Conservation (phyloP, 2,797 vertebrate species). For the Melanotaenia boesemani region DNA sequence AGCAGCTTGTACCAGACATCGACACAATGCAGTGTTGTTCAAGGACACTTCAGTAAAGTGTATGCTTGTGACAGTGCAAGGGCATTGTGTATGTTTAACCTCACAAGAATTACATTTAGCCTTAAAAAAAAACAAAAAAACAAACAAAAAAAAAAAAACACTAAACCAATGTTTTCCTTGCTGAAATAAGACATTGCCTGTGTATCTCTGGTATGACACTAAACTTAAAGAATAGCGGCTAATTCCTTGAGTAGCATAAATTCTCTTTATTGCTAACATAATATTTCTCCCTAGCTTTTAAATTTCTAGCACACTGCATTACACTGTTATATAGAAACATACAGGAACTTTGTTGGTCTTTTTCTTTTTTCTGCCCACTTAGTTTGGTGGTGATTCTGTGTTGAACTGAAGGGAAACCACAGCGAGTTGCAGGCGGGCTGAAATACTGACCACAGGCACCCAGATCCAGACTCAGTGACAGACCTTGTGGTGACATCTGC, state of each 20-base stretch:
- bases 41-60: constrained; percentile 6
- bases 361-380: constrained; percentile 29
- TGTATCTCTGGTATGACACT: not conserved
- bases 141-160: not conserved
- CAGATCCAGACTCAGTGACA: constrained; percentile 77
- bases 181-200: not conserved
- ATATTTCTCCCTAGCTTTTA: constrained; percentile 9
- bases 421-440: constrained; percentile 60
- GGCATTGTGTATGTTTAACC: not conserved
- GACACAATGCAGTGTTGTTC: constrained; percentile 17
- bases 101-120: not conserved
- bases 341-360: constrained; percentile 19
- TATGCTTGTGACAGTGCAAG: not conserved
- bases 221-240: constrained; percentile 11
- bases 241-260: not conserved
- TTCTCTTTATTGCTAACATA: constrained; percentile 16
- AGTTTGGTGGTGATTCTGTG: constrained; percentile 73
- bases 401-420: constrained; percentile 59
- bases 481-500: constrained; percentile 83
- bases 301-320: constrained; percentile 12
- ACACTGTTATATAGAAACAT: constrained; percentile 24
- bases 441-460: constrained; percentile 78
- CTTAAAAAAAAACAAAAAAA: not conserved
- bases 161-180: not conserved
- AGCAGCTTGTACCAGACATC: constrained; percentile 12